Evolutionary conservation across 2,888 invertebrate species (phyloP), one percentile per base, ranked within the genome.

Genomic region (Muscina levida): DNA sequence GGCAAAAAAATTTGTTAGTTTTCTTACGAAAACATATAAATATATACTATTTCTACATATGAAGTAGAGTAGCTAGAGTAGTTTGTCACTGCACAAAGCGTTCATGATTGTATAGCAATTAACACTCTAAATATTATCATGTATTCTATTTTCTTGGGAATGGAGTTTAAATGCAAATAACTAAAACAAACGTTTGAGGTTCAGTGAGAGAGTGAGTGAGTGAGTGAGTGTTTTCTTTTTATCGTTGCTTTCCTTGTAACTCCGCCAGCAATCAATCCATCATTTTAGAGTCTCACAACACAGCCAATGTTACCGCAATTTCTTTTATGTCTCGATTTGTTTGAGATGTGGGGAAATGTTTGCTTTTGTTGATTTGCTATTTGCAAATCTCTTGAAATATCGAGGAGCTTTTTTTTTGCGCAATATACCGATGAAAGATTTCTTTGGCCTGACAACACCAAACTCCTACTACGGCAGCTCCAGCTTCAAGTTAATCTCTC

Each of bases 61-160:
- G 31, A 67, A 39, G 10, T 42, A 53, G 22, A 57, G 57, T 19
- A 57, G 72, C 56, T 57, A 26, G 17, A 24, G 13, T 2, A 19
- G 31, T 62, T 62, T 62, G 19, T 62, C 62, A 13, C n/a, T 59
- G n/a, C 0, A n/a, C n/a, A 62, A 62, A 62, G 17, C 62, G 1
- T 62, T 62, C 22, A 53, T 53, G 53, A 53, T 13, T 53, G 22
- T 24, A 59, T 53, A 59, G 15, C 44, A 78, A 78, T 71, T 74
- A 78, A 70, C 73, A 51, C 73, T 26, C 10, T 24, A 71, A 78
- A 78, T 73, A 74, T 57, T 66, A 66, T 78, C 5, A 57, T 66
- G 44, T 66, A 78, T 74, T 78, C 70, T 17, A 59, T 59, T 31
- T 48, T 53, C 53, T 13, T 53, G 53, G 53, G 24, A 53, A 53